These are phyloP conservation scores for Tragulus kanchil DNA, from an alignment of 2,113 vertebrate genomes.

Conservation along the genomic window DNA sequence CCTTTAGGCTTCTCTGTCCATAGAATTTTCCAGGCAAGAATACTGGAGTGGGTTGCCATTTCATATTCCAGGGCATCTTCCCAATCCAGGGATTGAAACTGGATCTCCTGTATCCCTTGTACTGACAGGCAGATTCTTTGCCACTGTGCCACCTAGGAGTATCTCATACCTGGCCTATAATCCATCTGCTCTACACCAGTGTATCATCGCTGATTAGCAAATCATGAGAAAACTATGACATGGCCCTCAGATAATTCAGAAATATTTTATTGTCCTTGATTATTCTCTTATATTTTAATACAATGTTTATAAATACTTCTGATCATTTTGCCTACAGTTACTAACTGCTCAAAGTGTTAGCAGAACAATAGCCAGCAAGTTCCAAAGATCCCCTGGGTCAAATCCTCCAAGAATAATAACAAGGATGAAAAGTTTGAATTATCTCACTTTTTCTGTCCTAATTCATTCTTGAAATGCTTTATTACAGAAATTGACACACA, in stretches of 20 bases:
- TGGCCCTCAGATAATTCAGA: not conserved
- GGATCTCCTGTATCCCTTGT: not conserved
- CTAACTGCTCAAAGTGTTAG: not conserved
- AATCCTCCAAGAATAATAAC: not conserved
- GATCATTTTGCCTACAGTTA: not conserved
- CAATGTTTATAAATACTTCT: not conserved
- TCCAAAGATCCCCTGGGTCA: not conserved
- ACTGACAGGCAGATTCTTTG: not conserved
- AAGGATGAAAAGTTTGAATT: not conserved
- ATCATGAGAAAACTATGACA: slow-evolving; percentile 25
- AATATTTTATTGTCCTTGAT: not conserved
- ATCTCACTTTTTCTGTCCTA: not conserved
- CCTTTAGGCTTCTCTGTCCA: not conserved
- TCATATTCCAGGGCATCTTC: not conserved
- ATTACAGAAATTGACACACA: not conserved
- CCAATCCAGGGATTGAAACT: not conserved
- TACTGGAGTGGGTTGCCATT: not conserved
- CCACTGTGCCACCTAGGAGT: not conserved
- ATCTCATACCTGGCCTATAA: not conserved
- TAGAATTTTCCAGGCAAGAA: not conserved
- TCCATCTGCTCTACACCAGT: not conserved
- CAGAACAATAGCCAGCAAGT: not conserved
- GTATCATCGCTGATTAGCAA: not conserved
- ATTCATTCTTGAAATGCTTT: slow-evolving; percentile 22
- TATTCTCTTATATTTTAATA: not conserved